phyloP scores from a whole-genome alignment of 2,888 invertebrate species.

The Deilephila elpenor region DNA sequence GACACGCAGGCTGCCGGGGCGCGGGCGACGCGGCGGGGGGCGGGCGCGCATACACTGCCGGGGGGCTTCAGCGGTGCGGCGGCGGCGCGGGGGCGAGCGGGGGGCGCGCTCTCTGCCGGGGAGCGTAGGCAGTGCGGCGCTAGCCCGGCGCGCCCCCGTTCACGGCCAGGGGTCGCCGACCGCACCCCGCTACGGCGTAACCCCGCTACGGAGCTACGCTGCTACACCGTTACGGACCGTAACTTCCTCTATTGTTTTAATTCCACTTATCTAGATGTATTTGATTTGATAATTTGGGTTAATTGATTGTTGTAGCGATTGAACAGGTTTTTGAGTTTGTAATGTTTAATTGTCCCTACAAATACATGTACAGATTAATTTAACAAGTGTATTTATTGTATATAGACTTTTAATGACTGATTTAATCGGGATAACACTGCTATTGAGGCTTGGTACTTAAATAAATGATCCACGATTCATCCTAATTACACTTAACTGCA shows the following conservation, averaged over 20 bases:
- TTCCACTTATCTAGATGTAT: conserved; percentile 50
- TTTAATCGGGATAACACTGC: neutral
- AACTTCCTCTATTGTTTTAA: conserved; percentile 77
- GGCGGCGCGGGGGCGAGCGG: conserved; percentile 34
- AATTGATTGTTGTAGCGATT: conserved; percentile 41
- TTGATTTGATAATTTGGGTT: conserved; percentile 70
- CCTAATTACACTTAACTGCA: neutral
- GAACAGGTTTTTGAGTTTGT: neutral
- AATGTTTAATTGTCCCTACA: neutral
- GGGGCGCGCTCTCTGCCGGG: conserved; percentile 36
- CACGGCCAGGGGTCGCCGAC: conserved; percentile 85
- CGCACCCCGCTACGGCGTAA: conserved; percentile 80
- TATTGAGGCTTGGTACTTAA: neutral
- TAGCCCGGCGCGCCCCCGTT: conserved; percentile 76
- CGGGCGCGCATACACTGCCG: conserved; percentile 83
- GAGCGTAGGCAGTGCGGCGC: conserved; percentile 53
- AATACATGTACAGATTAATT: neutral
- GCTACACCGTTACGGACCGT: conserved; percentile 63
- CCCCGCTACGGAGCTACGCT: conserved; percentile 72
- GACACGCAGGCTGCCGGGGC: conserved; percentile 6
- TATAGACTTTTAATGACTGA: neutral
- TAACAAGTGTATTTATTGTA: neutral
- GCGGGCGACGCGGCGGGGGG: conserved; percentile 39
- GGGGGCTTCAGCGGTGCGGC: conserved; percentile 81
- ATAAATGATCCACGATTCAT: neutral